A percentile compares a stretch with the other conserved stretches of the same genome.
Evolutionary conservation across 2,797 vertebrate genomes (phyloP).

Genomic region (Gouania willdenowi): DNA sequence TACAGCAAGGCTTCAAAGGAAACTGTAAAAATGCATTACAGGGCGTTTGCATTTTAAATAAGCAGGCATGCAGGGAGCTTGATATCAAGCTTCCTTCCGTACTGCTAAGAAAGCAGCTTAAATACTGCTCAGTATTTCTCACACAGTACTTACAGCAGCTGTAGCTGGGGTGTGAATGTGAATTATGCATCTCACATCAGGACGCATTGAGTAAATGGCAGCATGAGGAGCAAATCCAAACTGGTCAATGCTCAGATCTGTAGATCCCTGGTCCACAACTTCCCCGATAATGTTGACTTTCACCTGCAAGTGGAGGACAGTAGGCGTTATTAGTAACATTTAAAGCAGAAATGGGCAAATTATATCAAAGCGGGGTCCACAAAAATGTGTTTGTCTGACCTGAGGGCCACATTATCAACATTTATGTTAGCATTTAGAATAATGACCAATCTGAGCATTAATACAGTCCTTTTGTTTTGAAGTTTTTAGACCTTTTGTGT

Average conservation of each 20-base stretch:
- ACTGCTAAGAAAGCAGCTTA: slow-evolving; percentile 32
- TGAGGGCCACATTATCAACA: too few species aligned
- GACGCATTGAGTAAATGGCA: slow-evolving; percentile 90
- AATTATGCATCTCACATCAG: slow-evolving; percentile 90
- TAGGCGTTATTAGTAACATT: too few species aligned
- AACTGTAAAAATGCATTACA: slow-evolving; percentile 17
- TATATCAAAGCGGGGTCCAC: too few species aligned
- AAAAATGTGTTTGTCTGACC: too few species aligned
- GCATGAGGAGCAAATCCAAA: slow-evolving; percentile 89
- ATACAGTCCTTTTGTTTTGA: too few species aligned
- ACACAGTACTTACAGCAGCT: slow-evolving; percentile 84
- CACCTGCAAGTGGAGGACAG: slow-evolving; percentile 68
- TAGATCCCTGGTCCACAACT: slow-evolving; percentile 89
- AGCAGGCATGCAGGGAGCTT: slow-evolving; percentile 20
- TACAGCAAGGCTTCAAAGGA: slow-evolving; percentile 41
- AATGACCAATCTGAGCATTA: too few species aligned
- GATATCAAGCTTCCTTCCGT: slow-evolving; percentile 13
- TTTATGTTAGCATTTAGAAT: too few species aligned
- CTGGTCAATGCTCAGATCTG: slow-evolving; percentile 82
- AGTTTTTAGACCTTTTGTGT: too few species aligned
- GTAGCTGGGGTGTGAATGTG: slow-evolving; percentile 90
- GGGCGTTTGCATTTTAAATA: slow-evolving; percentile 27
- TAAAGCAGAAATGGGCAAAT: too few species aligned
- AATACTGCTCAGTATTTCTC: slow-evolving; percentile 14
- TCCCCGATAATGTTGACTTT: slow-evolving; percentile 95